These are phyloP conservation scores for Chiloscyllium plagiosum DNA, from an alignment of 2,113 vertebrate genomes.

Conservation along the genomic window DNA sequence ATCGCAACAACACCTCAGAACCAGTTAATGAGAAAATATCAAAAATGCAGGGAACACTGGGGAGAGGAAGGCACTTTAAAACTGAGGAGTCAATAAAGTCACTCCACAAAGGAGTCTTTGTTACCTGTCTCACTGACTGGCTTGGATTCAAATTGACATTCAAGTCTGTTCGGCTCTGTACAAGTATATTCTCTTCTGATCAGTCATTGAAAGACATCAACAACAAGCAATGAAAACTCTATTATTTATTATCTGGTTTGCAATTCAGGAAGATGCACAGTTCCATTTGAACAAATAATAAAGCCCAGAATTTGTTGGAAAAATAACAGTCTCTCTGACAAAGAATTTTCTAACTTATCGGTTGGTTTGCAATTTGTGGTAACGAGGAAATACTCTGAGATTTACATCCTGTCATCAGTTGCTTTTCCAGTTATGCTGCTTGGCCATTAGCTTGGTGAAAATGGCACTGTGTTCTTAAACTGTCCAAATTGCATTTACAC, in stretches of 20 bases:
- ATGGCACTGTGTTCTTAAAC: neutral
- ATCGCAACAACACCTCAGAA: no score
- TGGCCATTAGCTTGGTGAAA: neutral
- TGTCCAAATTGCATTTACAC: neutral
- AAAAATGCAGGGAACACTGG: no score
- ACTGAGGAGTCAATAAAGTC: no score
- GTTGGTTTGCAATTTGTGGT: neutral
- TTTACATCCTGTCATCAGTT: neutral
- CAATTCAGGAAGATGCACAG: neutral
- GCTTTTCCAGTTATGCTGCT: neutral
- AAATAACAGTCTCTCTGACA: neutral
- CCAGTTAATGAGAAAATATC: no score
- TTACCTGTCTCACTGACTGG: no score
- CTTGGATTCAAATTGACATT: no score
- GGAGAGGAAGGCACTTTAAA: no score
- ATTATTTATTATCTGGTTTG: neutral
- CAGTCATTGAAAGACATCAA: neutral
- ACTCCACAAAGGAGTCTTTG: no score
- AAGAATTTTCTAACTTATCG: neutral
- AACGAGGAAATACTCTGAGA: neutral
- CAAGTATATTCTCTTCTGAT: neutral
- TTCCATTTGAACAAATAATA: neutral
- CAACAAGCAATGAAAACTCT: neutral
- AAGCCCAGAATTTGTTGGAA: neutral
- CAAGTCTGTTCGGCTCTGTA: neutral